Evolutionary conservation across 2,888 invertebrate species (phyloP).

Genomic region (Macropis europaea): DNA sequence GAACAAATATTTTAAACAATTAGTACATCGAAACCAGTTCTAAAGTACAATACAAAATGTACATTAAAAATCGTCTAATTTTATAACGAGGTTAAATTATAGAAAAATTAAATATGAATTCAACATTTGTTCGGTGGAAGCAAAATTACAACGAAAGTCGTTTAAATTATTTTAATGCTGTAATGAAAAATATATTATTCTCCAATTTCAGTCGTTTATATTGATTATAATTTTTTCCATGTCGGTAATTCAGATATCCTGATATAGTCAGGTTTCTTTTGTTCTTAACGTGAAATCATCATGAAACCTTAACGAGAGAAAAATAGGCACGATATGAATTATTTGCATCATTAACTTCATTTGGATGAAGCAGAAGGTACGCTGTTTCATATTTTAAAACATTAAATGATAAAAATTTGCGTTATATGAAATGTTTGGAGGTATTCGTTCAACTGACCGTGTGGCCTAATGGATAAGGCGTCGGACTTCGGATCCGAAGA

Average conservation of each 20-base stretch:
- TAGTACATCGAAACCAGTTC: too few species aligned
- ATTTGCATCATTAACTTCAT: neutral
- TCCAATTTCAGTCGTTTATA: neutral
- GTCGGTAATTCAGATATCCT: neutral
- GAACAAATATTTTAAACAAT: too few species aligned
- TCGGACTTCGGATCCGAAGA: constrained; percentile 83
- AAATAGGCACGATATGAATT: neutral
- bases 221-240: neutral
- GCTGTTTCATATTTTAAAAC: neutral
- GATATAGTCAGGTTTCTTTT: neutral
- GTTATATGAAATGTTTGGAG: neutral
- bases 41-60: too few species aligned
- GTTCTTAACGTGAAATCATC: neutral
- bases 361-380: neutral
- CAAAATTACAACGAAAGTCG: too few species aligned
- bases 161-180: too few species aligned
- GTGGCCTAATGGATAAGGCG: constrained; percentile 87
- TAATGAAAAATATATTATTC: too few species aligned
- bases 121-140: too few species aligned
- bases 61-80: too few species aligned
- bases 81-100: too few species aligned
- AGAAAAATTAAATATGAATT: too few species aligned
- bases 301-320: neutral
- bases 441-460: constrained; percentile 78
- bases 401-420: neutral